phyloP scores from a whole-genome alignment of 2,113 vertebrate species.

The Crotalus viridis region DNA sequence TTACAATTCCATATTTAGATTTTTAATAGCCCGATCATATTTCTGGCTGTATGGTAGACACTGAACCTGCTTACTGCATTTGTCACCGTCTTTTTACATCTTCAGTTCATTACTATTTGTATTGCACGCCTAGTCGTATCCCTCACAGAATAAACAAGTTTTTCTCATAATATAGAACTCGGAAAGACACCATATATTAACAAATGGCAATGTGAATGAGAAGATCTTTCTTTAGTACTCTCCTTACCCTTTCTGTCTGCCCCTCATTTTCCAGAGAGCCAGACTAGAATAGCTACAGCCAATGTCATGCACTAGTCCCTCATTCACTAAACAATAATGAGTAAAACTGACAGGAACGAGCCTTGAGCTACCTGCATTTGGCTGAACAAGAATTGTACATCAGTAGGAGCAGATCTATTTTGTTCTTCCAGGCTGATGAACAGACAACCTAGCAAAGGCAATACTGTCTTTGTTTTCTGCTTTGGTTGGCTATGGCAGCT shows the following conservation, averaged over 20 bases:
- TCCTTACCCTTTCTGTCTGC: not conserved
- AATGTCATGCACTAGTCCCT: not conserved
- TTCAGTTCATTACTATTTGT: conserved; percentile 10
- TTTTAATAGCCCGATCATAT: conserved; percentile 21
- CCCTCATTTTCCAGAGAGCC: not conserved
- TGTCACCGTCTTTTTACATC: conserved; percentile 43
- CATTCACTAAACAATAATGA: not conserved
- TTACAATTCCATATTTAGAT: conserved; percentile 52
- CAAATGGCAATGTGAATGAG: not conserved
- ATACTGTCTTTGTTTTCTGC: not conserved
- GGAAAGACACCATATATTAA: not conserved
- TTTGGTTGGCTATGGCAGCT: not conserved
- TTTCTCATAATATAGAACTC: not conserved
- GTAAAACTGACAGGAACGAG: not conserved
- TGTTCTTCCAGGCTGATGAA: not conserved
- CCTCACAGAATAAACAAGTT: not conserved
- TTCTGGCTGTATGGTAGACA: conserved; percentile 3
- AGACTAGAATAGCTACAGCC: not conserved
- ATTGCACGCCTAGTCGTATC: not conserved
- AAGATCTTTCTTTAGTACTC: not conserved
- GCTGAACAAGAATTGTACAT: not conserved
- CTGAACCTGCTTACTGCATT: conserved; percentile 28
- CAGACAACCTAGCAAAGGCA: too few species aligned
- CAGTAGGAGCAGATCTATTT: not conserved
- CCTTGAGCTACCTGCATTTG: not conserved